Evolutionary conservation across 92 coral and sea anemone species (phyloP), one percentile per base, ranked within the genome.

Genomic region (Epizoanthus scotinus): DNA sequence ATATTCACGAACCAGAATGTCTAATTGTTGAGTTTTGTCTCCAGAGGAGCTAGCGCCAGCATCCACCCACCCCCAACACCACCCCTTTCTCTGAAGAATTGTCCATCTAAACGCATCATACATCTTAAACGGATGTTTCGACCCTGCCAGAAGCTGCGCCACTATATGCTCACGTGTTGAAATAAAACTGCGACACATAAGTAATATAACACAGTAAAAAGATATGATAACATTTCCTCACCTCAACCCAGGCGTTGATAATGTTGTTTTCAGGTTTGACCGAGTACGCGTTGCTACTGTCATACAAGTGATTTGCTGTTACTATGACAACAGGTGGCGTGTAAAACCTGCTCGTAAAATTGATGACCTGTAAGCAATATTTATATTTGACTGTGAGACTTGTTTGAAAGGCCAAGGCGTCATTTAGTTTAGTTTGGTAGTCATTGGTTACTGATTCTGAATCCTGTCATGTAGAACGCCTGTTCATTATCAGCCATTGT

Each of bases 301-400:
- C 86, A 34, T 84, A 73, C 21, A 71, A 60, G 58, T 85, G 92
- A 42, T 83, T 88, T 58, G 79, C 88, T 13, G 87, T 88, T 57
- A 88, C 84, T 44, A 91, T 57, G 61, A 91, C 90, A 78, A 79
- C 87, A 5, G 94, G 94, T 21, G 90, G 88, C 3, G 82, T 88
- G 71, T 65, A 83, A 58, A 88, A 88, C 34, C 36, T 56, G 24
- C 78, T 69, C 8, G 91, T 78, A 70, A 88, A 91, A 68, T 91
- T 91, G 53, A 71, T 49, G 9, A 78, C 81, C 92, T 85, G 42
- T 31, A 20, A 74, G 20, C 20, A n/a, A 20, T 20, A n/a, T n/a
- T n/a, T n/a, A n/a, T n/a, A n/a, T n/a, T n/a, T 2, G 26, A 24
- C 31, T 62, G 18, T 62, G 10, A 28, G 70, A 64, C 13, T 24